phyloP scores from a whole-genome alignment of 2,888 invertebrate genomes.

The Aphodius granarius region DNA sequence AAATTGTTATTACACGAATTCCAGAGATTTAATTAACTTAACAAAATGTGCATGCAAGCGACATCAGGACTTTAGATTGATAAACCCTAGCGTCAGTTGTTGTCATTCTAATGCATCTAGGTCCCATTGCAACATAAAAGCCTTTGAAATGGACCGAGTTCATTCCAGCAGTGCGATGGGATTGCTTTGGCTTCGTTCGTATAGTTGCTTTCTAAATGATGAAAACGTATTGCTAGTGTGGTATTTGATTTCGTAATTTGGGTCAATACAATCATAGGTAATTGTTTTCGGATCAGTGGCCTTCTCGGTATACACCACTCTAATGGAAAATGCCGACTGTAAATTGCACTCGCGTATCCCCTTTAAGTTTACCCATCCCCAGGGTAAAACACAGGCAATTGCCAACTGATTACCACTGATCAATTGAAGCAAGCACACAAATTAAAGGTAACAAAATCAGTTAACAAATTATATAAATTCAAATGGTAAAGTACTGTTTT shows the following conservation, averaged over 20 bases:
- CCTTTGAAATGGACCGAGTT: neutral
- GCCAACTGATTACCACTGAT: neutral
- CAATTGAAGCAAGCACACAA: neutral
- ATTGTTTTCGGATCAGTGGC: neutral
- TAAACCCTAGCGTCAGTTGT: no score
- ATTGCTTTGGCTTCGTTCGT: neutral
- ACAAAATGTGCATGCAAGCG: no score
- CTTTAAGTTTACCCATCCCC: neutral
- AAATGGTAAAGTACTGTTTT: no score
- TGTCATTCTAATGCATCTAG: neutral
- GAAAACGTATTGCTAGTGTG: neutral
- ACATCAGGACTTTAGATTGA: no score
- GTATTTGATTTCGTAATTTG: neutral
- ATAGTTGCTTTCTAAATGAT: neutral
- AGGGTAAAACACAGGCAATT: neutral
- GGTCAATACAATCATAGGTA: neutral
- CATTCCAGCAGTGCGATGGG: neutral
- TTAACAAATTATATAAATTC: no score
- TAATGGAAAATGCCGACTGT: neutral
- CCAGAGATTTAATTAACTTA: no score
- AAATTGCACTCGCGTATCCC: neutral
- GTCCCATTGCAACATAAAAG: neutral
- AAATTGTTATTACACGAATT: no score
- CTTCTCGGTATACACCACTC: neutral
- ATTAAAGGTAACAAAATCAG: neutral